Evolutionary conservation across 1,140 invertebrate species (phyloP).

Genomic region (Homarus americanus): DNA sequence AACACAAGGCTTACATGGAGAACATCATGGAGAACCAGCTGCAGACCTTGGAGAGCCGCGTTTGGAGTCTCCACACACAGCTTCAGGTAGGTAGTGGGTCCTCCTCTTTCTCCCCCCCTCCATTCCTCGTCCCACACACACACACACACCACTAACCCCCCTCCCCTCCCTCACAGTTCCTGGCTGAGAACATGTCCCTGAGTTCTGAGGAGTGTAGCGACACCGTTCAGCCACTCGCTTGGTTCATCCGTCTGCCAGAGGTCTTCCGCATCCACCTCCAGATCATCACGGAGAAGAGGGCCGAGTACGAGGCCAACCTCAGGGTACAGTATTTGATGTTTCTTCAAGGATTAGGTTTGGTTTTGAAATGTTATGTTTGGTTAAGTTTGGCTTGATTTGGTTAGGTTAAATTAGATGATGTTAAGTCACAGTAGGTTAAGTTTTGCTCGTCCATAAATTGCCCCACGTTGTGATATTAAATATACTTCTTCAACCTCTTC

Average conservation of each 20-base stretch:
- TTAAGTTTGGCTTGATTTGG: too few species aligned
- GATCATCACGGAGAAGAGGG: slow-evolving; percentile 89
- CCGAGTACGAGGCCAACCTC: slow-evolving; percentile 91
- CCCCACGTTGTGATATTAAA: not conserved
- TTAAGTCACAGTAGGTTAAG: too few species aligned
- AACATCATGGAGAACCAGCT: slow-evolving; percentile 86
- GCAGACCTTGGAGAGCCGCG: slow-evolving; percentile 86
- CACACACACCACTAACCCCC: not conserved
- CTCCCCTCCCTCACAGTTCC: slow-evolving; percentile 82
- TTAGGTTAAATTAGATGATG: too few species aligned
- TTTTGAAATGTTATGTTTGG: too few species aligned
- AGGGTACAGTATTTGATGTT: slow-evolving; percentile 78
- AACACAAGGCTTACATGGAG: slow-evolving; percentile 87
- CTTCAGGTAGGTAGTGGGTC: slow-evolving; percentile 72
- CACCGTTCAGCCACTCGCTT: slow-evolving; percentile 91
- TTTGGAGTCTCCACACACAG: slow-evolving; percentile 82
- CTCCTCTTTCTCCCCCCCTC: too few species aligned
- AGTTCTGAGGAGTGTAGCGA: slow-evolving; percentile 90
- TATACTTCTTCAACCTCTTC: not conserved
- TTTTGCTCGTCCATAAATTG: too few species aligned
- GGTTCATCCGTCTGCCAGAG: slow-evolving; percentile 88
- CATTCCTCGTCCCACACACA: too few species aligned
- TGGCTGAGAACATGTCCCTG: slow-evolving; percentile 88
- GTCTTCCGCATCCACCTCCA: slow-evolving; percentile 89
- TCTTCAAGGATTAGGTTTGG: too few species aligned